A percentile compares a stretch with the other conserved stretches of the same genome.
phyloP scores from a whole-genome alignment of 2,797 vertebrate genomes.

The Mormyrops attenuatus region DNA sequence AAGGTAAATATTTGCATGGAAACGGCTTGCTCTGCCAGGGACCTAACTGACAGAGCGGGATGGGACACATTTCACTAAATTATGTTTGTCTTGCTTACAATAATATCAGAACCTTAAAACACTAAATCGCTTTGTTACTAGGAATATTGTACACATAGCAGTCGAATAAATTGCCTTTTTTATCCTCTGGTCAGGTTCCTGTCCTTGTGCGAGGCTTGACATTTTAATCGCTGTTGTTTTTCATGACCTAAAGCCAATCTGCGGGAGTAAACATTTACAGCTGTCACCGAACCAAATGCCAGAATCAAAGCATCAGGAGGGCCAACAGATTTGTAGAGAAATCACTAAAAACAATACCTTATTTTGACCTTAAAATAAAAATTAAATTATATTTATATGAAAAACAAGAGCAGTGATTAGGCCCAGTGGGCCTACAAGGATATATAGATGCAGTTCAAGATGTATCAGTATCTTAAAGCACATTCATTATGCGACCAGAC shows the following conservation, averaged over 20 bases:
- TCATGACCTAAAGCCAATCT: neutral
- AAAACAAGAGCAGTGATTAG: neutral
- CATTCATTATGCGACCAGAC: neutral
- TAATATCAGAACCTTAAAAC: neutral
- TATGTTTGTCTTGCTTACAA: neutral
- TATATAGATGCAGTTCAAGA: neutral
- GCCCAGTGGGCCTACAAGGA: neutral
- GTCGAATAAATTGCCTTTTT: neutral
- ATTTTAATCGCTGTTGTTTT: neutral
- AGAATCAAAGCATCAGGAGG: neutral
- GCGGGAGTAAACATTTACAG: neutral
- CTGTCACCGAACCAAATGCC: neutral
- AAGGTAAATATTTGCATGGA: constrained; percentile 22
- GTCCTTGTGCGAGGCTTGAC: neutral
- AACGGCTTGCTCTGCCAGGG: neutral
- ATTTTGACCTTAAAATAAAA: neutral
- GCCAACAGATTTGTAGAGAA: neutral
- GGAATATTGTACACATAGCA: neutral
- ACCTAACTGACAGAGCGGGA: neutral
- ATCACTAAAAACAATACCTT: neutral
- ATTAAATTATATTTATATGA: neutral
- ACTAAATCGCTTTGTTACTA: neutral
- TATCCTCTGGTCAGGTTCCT: neutral
- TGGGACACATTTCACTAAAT: neutral
- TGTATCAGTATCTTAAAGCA: neutral